Base-by-base conservation (phyloP, 2,113 vertebrate species). In the Speoplatyrhinus poulsoni region DNA sequence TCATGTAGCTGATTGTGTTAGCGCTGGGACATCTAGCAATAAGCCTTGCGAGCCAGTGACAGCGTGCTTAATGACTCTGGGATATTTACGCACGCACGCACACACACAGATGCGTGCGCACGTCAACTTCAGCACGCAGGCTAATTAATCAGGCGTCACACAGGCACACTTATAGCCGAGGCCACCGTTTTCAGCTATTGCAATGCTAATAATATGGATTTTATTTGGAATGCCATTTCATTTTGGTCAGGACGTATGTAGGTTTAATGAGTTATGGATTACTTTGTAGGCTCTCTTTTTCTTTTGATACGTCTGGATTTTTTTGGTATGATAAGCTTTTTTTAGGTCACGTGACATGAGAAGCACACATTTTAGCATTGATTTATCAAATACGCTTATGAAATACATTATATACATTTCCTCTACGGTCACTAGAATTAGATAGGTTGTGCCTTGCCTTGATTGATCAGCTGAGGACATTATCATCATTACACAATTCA, bases 101-200 rank as follows among this genome's bases (percentile, higher is more conserved):
- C 26, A 26, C 26, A 26, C 26, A 26, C 26, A 26, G 26, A 26
- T 26, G 26, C 26, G 2, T 2, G 2, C 26, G 3, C 26, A 26
- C 26, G 70, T 83, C 85, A 84, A 75, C 79, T 75, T 81, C 75
- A 77, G 62, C 81, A 55, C 73, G 66, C 46, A 3, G 56, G 57
- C 70, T 80, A 73, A 89, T 88, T 80, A 68, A 78, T 87, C 83
- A 88, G 19, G 73, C 72, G 77, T 75, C 80, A 63, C 58, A 58
- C 56, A 60, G 74, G 41, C 48, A 47, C 67, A 71, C 60, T 59
- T 73, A 56, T 48, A 47, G 54, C 41, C 46, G 12, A 3, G 26
- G 52, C 70, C 57, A 33, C 66, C 70, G 62, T 64, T 13, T 66
- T 66, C 65, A 32, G 71, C 76, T 61, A 70, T 84, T 78, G 78